Percentiles rank a stretch among this genome's conserved stretches.
Evolutionary conservation across 2,113 vertebrate species (phyloP).

Genomic region (Potamarius usumacintae): DNA sequence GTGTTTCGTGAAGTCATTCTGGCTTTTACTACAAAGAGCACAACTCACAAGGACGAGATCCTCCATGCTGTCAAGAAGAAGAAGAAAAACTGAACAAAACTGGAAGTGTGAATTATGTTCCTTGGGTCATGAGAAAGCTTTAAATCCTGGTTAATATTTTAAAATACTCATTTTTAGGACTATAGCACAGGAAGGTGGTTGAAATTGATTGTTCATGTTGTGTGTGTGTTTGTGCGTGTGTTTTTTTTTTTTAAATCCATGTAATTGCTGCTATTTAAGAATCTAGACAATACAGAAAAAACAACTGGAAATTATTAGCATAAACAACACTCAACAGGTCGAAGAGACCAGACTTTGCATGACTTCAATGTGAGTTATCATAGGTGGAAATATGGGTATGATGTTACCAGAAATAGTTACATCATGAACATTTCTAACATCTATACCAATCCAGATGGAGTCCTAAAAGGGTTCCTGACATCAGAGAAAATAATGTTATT

Average conservation of each 20-base stretch:
- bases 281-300: background rate
- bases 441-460: background rate
- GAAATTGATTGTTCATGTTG: background rate
- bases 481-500: background rate
- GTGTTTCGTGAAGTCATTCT: constrained; percentile 63
- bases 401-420: background rate
- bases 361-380: background rate
- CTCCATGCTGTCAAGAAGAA: constrained; percentile 57
- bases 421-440: background rate
- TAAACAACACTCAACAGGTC: background rate
- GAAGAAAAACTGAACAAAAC: constrained; percentile 33
- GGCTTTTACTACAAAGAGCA: constrained; percentile 40
- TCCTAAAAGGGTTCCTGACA: background rate
- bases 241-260: background rate
- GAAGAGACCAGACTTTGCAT: background rate
- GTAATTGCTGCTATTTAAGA: background rate
- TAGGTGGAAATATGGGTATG: background rate
- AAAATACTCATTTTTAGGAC: background rate
- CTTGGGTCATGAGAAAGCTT: background rate
- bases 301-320: background rate
- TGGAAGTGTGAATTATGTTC: background rate
- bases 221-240: background rate
- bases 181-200: background rate
- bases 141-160: background rate
- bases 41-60: constrained; percentile 21